Evolutionary conservation across 64 coral and sea anemone genomes (phyloP).

Genomic region (Pocillopora verrucosa): DNA sequence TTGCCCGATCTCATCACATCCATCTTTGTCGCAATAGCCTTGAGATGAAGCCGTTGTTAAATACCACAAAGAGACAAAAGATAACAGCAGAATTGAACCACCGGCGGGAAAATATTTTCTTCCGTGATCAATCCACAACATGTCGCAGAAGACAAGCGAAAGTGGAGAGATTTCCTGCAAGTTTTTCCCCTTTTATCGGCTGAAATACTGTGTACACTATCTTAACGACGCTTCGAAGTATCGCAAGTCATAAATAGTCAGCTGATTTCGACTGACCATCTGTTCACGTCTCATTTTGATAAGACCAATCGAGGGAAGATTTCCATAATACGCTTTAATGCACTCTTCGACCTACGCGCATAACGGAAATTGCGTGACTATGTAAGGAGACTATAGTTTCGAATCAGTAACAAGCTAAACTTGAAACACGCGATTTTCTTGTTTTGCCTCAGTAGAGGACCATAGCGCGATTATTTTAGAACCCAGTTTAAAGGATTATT

Average conservation of each 20-base stretch:
- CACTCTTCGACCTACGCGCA: not conserved
- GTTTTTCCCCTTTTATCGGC: not conserved
- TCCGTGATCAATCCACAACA: slow-evolving; percentile 14
- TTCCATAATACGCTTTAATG: slow-evolving; percentile 1
- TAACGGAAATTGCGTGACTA: slow-evolving; percentile 19
- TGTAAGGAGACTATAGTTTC: slow-evolving; percentile 5
- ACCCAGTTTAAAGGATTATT: no score
- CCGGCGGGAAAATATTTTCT: slow-evolving; percentile 4
- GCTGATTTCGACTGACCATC: slow-evolving; percentile 12
- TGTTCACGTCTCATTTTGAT: not conserved
- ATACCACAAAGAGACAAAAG: slow-evolving; percentile 22
- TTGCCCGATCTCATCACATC: not conserved
- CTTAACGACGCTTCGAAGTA: not conserved
- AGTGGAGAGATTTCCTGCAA: not conserved
- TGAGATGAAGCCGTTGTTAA: not conserved
- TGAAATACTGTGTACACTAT: not conserved
- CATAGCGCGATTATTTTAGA: no score
- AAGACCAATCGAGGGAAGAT: not conserved
- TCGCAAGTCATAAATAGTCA: slow-evolving; percentile 26
- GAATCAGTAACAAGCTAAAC: not conserved
- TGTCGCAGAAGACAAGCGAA: not conserved
- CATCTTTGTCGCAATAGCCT: slow-evolving; percentile 37
- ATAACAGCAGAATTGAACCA: not conserved
- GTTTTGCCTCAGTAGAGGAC: not conserved
- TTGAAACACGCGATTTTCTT: not conserved